Evolutionary conservation across 2,888 invertebrate species (phyloP).

Genomic region (Nomada fucata): DNA sequence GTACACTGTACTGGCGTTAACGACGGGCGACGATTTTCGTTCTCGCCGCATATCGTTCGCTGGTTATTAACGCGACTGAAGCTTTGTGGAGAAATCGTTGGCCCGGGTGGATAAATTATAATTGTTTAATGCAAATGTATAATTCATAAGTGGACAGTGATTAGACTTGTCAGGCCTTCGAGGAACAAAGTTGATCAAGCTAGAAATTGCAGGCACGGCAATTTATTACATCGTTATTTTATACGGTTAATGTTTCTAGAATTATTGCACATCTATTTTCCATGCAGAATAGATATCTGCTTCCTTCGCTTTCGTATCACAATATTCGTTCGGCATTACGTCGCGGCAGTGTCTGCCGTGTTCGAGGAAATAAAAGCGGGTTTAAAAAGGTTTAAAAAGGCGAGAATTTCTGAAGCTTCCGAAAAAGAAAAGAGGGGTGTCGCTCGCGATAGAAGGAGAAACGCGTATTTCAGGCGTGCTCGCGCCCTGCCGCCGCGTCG

Average conservation of each 20-base stretch:
- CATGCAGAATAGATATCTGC: background rate
- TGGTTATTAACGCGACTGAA: no score
- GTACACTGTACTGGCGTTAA: conserved; percentile 24
- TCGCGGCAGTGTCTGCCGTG: no score
- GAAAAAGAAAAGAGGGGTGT: background rate
- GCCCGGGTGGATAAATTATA: no score
- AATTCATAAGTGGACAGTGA: no score
- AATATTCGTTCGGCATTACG: no score
- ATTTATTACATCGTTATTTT: no score
- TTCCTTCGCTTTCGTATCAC: background rate
- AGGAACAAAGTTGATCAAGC: no score
- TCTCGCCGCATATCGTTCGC: background rate
- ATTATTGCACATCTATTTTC: background rate
- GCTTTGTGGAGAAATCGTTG: no score
- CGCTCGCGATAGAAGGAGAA: background rate
- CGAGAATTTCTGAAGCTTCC: background rate
- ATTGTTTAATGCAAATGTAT: no score
- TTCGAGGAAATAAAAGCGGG: no score
- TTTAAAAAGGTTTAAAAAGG: no score
- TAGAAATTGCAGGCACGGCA: background rate
- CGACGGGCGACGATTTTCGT: background rate
- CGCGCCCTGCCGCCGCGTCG: conserved; percentile 35
- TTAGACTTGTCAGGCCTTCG: no score
- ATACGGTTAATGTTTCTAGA: background rate
- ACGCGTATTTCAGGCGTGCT: conserved; percentile 26